Base-by-base conservation (phyloP, 2,797 vertebrate genomes). In the Manis pentadactyla region DNA sequence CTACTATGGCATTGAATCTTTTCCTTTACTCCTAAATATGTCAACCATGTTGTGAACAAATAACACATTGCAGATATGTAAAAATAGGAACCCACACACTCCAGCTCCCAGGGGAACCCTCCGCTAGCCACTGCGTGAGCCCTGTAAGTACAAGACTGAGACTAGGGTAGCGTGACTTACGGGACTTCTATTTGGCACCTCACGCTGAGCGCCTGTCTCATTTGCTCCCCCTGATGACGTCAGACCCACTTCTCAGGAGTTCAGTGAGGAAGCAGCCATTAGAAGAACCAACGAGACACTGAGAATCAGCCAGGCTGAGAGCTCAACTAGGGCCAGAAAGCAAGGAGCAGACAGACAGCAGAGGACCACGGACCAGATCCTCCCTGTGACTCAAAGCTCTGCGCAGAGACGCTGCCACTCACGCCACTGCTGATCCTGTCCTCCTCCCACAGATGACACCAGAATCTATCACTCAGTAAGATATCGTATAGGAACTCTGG, bases 41-140 rank as follows among this genome's bases (percentile, higher is more conserved):
- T 18, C 66, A 5, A 7, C 14, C 34, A 1, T 1, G 2, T 46
- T 59, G 75, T 42, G 13, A 75, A 53, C 42, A 9, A 51, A 6
- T 14, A 27, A n/a, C 18, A 37, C 23, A 5, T 10, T 55, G 42
- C 13, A 27, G 29, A 59, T 5, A 3, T 0, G 12, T 2, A 75
- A 29, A 64, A 77, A 27, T 10, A 34, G 6, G 42, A 34, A 21
- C 6, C 51, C 27, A 18, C 34, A 18, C 27, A 4, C 21, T 21
- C 71, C 23, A 18, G 34, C 57, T 79, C 73, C 51, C 55, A 25
- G n/a, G 2, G n/a, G 69, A 39, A 23, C 9, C 37, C 19, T 29
- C 64, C 17, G 0, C 13, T 4, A 3, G 11, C 68, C 51, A 11
- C 7, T 11, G 18, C 2, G 5, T 4, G 37, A 12, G 23, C 23